Percentiles rank a stretch among this genome's conserved stretches.
phyloP scores from a whole-genome alignment of 2,113 vertebrate species.

The Paratilapia polleni region DNA sequence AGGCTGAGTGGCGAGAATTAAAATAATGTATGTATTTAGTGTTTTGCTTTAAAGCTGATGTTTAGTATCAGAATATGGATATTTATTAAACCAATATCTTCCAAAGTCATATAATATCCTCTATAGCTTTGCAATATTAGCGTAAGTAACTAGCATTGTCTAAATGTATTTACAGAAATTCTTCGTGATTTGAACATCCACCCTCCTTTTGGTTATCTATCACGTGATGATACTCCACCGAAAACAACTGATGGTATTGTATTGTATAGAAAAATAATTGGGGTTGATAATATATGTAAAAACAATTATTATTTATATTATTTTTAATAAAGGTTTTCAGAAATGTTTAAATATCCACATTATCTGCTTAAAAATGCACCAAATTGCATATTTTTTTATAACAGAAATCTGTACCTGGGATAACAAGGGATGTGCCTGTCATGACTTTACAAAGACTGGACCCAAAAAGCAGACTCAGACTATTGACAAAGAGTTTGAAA shows the following conservation, averaged over 20 bases:
- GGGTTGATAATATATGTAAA: neutral
- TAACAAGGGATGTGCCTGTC: no score
- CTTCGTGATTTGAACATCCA: neutral
- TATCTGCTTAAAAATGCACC: no score
- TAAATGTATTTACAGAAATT: neutral
- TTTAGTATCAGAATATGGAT: neutral
- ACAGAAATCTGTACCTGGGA: no score
- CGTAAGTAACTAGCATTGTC: neutral
- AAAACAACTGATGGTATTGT: neutral
- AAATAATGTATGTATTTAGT: neutral
- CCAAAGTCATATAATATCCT: neutral
- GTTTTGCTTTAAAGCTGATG: neutral
- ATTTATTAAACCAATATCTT: neutral
- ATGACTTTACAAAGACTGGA: no score
- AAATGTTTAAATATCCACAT: no score
- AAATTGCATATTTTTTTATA: no score
- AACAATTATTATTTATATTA: no score
- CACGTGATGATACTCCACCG: neutral
- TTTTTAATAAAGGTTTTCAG: no score
- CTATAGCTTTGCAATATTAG: neutral
- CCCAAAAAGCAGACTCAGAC: no score
- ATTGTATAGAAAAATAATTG: neutral
- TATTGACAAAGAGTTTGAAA: no score
- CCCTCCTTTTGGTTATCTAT: neutral
- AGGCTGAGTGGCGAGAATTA: neutral